Evolutionary conservation across 2,888 invertebrate genomes (phyloP), one percentile per base, ranked within the genome.

Genomic region (Andrena trimmerana): DNA sequence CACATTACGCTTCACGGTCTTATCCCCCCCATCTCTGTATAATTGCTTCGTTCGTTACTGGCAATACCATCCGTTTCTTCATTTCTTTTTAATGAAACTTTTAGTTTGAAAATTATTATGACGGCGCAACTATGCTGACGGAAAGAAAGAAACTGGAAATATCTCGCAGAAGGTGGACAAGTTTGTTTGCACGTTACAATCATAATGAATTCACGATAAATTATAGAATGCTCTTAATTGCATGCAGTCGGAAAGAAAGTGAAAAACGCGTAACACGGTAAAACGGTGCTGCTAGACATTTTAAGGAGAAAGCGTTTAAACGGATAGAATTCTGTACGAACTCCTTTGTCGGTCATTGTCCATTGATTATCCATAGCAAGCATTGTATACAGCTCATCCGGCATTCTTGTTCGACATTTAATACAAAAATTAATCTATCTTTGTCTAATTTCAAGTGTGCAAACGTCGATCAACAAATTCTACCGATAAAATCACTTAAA

Each of bases 381-480:
- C 69, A 65, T 75, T 78, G 74, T 80, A 81, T 65, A 72, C 75
- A 65, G 78, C 48, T 78, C 60, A 42, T 78, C 66, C 66, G 81
- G 50, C 68, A 70, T 81, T 78, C 69, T 81, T 65, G 65, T 86
- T 88, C 79, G 88, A 91, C 86, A 85, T 89, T 88, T 86, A 85
- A 91, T 91, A 91, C 90, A 91, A 91, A 91, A 91, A 90, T 91
- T 90, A 90, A 89, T 90, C 90, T 91, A 91, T 85, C 86, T 79
- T 83, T 86, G 78, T 83, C 88, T 90, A 90, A 75, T 78, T 84
- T 62, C 78, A 68, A 86, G 78, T 87, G 85, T 90, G 85, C 90
- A 86, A 86, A 87, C 84, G 85, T 85, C 57, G 72, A 83, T 81
- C 86, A 90, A 89, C 86, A 84, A 87, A 88, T 75, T 85, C 85